Base-by-base conservation (phyloP, 2,797 vertebrate genomes). In the Pseudomugil gertrudae region DNA sequence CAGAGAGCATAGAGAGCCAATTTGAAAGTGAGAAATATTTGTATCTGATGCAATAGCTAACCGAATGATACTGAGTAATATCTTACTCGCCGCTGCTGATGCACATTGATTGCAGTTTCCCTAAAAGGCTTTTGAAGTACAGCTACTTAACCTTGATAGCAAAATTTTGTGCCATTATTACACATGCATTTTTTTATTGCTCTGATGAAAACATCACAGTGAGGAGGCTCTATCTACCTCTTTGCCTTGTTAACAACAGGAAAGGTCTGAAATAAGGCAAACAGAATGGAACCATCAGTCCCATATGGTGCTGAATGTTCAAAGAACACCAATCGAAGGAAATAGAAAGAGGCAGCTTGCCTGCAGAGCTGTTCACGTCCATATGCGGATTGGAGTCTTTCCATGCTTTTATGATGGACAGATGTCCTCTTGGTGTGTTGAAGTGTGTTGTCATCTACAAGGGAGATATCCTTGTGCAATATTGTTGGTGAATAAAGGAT, bases 271-370 rank as follows among this genome's bases (percentile, higher is more conserved):
- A 79, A 68, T 69, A 74, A 80, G 73, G 79, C 72, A 66, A 78
- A 77, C 56, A 75, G 59, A 74, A 75, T 77, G 66, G 54, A 85
- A 74, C 68, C 67, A 73, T 75, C 55, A 51, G 72, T 78, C 81
- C 89, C 92, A 92, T 92, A 92, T 92, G 90, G 88, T 66, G 69
- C 52, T 0, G 48, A 75, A 84, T 87, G 85, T 91, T 92, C 74
- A 87, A 89, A 90, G 78, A 73, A 90, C 63, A 76, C 45, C 69
- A 66, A 84, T 85, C 30, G 79, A 71, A 86, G 58, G 69, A 84
- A 84, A 86, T 47, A 74, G 78, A 88, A 80, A 70, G 57, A 55
- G 78, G 69, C 84, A 88, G 79, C 75, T 76, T 84, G 87, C 69
- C 75, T 76, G 75, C 68, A 81, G 78, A 84, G 79, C 83, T 83